These are phyloP conservation scores for Epizoanthus scotinus DNA, from an alignment of 92 coral and sea anemone species.

Conservation along the genomic window DNA sequence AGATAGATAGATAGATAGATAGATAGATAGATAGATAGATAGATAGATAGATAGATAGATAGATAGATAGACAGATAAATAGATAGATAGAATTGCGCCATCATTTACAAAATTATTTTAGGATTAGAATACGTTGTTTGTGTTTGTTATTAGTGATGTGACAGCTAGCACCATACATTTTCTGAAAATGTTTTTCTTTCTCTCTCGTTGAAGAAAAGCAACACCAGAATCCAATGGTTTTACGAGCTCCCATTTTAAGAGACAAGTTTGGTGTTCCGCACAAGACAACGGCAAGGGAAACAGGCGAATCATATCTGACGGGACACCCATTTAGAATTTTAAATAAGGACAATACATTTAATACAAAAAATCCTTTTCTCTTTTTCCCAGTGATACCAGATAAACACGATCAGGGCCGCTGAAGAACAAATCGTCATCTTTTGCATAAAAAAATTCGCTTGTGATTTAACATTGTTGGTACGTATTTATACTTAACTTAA, in stretches of 20 bases:
- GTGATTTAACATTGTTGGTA: too few relatives aligned
- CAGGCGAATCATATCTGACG: slow-evolving; percentile 67
- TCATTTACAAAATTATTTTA: too few relatives aligned
- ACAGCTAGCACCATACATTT: too few relatives aligned
- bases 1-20: too few relatives aligned
- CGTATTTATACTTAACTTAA: too few relatives aligned
- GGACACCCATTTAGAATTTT: slow-evolving; percentile 79
- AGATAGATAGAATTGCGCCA: too few relatives aligned
- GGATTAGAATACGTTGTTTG: too few relatives aligned
- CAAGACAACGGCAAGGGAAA: slow-evolving; percentile 80
- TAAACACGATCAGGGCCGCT: slow-evolving; percentile 63
- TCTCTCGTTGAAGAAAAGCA: slow-evolving; percentile 3
- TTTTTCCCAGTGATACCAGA: slow-evolving; percentile 75
- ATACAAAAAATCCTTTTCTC: slow-evolving; percentile 63
- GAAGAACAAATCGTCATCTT: background rate
- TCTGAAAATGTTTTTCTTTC: background rate
- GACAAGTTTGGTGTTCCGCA: slow-evolving; percentile 67
- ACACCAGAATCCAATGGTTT: slow-evolving; percentile 24
- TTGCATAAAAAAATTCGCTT: background rate
- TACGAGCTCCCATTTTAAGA: slow-evolving; percentile 64
- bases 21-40: too few relatives aligned
- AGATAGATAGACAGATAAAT: too few relatives aligned
- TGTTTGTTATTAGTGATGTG: too few relatives aligned
- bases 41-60: too few relatives aligned
- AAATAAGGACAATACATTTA: slow-evolving; percentile 64